Conservation (phyloP, 2,797 vertebrate species). For the Poecilia gillii region DNA sequence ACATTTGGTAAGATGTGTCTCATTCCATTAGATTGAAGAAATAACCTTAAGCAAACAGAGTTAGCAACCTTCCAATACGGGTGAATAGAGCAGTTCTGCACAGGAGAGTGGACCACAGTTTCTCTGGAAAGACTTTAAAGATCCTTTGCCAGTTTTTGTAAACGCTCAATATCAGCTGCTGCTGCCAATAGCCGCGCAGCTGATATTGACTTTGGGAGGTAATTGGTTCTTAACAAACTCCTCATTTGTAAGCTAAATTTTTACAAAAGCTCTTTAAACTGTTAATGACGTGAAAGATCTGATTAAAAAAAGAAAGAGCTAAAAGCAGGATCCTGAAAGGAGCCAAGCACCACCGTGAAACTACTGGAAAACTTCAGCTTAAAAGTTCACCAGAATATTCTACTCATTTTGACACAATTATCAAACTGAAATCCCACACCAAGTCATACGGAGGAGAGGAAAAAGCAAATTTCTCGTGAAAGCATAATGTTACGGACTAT, state of each 20-base stretch:
- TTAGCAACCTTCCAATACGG: not conserved
- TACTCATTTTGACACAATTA: slow-evolving; percentile 13
- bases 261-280: not conserved
- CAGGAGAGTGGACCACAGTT: not conserved
- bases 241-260: not conserved
- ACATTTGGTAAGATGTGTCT: not conserved
- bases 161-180: not conserved
- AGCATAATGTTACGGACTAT: slow-evolving; percentile 2
- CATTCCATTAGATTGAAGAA: not conserved
- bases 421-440: not conserved
- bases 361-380: not conserved
- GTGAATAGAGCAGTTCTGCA: not conserved
- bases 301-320: not conserved
- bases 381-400: not conserved
- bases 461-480: slow-evolving; percentile 13
- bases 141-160: not conserved
- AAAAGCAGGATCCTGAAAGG: not conserved
- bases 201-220: not conserved
- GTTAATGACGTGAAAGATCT: not conserved
- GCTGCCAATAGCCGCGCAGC: not conserved
- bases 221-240: not conserved
- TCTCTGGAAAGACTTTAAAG: not conserved
- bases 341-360: not conserved
- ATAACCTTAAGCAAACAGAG: not conserved
- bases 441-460: not conserved